Evolutionary conservation across 2,888 invertebrate species (phyloP), one percentile per base, ranked within the genome.

Genomic region (Caenorhabditis wallacei): DNA sequence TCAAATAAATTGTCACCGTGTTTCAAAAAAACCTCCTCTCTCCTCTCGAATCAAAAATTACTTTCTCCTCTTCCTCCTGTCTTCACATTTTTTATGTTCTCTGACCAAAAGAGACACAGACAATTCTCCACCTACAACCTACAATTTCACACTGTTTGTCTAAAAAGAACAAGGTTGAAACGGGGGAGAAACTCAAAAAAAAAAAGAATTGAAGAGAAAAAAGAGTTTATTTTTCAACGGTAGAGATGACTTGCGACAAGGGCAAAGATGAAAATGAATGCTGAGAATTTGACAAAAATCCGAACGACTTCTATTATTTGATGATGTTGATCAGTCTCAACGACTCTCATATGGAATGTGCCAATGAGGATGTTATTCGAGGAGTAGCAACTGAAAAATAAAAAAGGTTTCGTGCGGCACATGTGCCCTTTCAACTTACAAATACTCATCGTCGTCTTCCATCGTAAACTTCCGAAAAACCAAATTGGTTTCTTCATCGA

Each of bases 331-430:
- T 87, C 82, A 26, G 71, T 85, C 40, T 85, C 80, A 30, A 78
- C 54, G 35, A 87, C 82, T 48, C 82, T 30, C 51, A 87, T 74
- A 59, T 87, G 80, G 66, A 84, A 85, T 7, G 84, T 85, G 22
- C 80, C 82, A 7, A 87, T 70, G 4, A 87, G 81, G 35, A 85
- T 75, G 48, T 82, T 80, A 53, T 85, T 84, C 3, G 84, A 81
- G 10, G 75, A 79, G 56, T 87, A 87, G 61, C 87, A 87, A 54
- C 85, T 85, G 68, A 13, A 85, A 80, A 61, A 10, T n/a, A n/a
- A n/a, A n/a, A n/a, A n/a, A n/a, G n/a, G n/a, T n/a, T n/a, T n/a
- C n/a, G n/a, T 13, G 0, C 1, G 56, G 46, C 20, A 56, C 2
- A 46, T 7, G n/a, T 37, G 0, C 18, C n/a, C 18, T 11, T 57